These are phyloP conservation scores for Eulithis prunata DNA, from an alignment of 2,888 invertebrate genomes.

Conservation along the genomic window DNA sequence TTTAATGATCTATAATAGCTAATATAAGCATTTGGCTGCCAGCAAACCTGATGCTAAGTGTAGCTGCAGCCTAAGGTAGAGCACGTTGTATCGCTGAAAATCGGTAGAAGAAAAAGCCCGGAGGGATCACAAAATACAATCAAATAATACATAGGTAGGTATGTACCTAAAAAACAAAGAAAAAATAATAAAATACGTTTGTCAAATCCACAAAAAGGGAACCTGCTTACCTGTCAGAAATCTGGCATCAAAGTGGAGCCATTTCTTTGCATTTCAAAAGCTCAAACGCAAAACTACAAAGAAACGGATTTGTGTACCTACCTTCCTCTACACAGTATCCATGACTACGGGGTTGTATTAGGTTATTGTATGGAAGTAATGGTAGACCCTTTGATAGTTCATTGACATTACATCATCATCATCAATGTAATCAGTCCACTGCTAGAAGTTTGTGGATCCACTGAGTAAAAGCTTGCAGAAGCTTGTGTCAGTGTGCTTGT, in stretches of 20 bases:
- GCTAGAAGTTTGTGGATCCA: no score
- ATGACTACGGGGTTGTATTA: constrained; percentile 3
- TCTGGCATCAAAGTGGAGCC: constrained; percentile 24
- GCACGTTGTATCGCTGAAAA: no score
- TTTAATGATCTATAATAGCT: no score
- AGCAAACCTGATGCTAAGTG: no score
- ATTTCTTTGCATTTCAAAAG: constrained; percentile 25
- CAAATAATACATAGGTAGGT: no score
- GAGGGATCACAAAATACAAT: no score
- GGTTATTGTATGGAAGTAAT: not conserved
- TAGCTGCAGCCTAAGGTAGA: no score
- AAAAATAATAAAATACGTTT: not conserved
- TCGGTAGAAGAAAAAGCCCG: no score
- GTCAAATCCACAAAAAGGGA: constrained; percentile 14
- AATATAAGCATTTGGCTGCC: no score
- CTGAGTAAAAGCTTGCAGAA: no score
- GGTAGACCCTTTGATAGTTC: not conserved
- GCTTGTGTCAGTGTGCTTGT: no score
- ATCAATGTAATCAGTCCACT: not conserved
- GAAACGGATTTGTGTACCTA: constrained; percentile 18
- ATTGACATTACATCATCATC: not conserved
- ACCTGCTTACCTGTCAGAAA: constrained; percentile 22
- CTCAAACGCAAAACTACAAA: constrained; percentile 29
- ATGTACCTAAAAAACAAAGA: not conserved
- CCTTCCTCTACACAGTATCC: constrained; percentile 3